Conservation (phyloP, 2,888 invertebrate species). For the Liodrosophila aerea region DNA sequence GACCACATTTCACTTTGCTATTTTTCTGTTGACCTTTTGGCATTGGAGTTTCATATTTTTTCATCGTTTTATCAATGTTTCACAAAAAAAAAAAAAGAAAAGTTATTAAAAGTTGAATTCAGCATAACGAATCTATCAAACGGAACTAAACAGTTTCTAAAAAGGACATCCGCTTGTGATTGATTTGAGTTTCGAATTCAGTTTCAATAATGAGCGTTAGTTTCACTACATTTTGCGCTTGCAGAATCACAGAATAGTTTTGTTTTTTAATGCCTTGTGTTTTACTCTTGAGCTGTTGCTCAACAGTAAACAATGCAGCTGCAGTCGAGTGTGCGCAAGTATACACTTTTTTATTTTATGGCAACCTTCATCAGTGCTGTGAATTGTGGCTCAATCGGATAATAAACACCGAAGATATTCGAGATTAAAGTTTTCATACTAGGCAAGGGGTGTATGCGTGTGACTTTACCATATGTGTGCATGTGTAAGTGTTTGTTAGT, state of each 20-base stretch:
- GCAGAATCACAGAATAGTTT: not conserved
- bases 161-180: conserved; percentile 14
- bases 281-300: too few species aligned
- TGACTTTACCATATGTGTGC: too few species aligned
- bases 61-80: not conserved
- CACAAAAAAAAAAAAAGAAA: not conserved
- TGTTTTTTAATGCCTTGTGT: not conserved
- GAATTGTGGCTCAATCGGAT: too few species aligned
- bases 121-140: conserved; percentile 7
- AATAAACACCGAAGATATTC: too few species aligned
- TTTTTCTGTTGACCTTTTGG: conserved; percentile 19
- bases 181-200: not conserved
- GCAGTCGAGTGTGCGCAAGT: too few species aligned
- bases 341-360: too few species aligned
- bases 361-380: too few species aligned
- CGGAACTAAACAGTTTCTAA: conserved; percentile 23
- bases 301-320: too few species aligned
- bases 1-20: too few species aligned
- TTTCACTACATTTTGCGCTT: not conserved
- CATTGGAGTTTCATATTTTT: not conserved
- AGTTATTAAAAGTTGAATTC: conserved; percentile 24
- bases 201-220: not conserved
- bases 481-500: too few species aligned
- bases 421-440: too few species aligned
- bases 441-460: too few species aligned